These are phyloP conservation scores for Neoitamus cyanurus DNA, from an alignment of 2,888 invertebrate species.

Conservation along the genomic window DNA sequence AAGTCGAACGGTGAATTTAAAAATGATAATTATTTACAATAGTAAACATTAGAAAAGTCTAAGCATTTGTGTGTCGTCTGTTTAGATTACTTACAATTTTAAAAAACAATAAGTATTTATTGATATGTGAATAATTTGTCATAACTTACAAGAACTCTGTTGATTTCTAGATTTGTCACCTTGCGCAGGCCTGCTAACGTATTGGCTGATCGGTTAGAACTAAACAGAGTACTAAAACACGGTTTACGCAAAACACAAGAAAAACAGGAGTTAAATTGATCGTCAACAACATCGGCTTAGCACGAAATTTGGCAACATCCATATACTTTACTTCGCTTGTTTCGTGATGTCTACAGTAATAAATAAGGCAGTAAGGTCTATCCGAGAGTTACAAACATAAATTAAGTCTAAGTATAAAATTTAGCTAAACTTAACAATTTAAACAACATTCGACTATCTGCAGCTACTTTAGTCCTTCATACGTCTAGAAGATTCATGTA, in stretches of 20 bases:
- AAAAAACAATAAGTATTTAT: conserved; percentile 16
- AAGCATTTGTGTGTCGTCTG: conserved; percentile 38
- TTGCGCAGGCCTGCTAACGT: conserved; percentile 1
- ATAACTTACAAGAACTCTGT: conserved; percentile 36
- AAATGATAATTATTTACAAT: conserved; percentile 40
- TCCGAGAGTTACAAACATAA: conserved; percentile 21
- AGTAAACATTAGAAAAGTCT: conserved; percentile 28
- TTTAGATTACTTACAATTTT: conserved; percentile 28
- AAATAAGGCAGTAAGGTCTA: conserved; percentile 32
- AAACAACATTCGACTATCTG: conserved; percentile 31
- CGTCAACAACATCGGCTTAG: conserved; percentile 8
- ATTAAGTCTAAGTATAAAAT: conserved; percentile 37
- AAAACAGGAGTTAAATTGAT: not conserved
- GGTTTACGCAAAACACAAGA: not conserved
- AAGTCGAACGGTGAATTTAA: conserved; percentile 10
- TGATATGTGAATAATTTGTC: conserved; percentile 41
- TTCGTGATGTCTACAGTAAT: conserved; percentile 25
- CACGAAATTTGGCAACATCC: conserved; percentile 14
- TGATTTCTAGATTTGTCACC: conserved; percentile 8
- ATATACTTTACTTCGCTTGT: not conserved
- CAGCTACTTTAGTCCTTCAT: not conserved
- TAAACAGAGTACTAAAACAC: conserved; percentile 1
- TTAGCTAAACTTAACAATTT: conserved; percentile 40
- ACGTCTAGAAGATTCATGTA: not conserved
- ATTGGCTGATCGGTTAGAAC: not conserved